phyloP scores from a whole-genome alignment of 2,888 invertebrate genomes.

The Gordius sp. region DNA sequence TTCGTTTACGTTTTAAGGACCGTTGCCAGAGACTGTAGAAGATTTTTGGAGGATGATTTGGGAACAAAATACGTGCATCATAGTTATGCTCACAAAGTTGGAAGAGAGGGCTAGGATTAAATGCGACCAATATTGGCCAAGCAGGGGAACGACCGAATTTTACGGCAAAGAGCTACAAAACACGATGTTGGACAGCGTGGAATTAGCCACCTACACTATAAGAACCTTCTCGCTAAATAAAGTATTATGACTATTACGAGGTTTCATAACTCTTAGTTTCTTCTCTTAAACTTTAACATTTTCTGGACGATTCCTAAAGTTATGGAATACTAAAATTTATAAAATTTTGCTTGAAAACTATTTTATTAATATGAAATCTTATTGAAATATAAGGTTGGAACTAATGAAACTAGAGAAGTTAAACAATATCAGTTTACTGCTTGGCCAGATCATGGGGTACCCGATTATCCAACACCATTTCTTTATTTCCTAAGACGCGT shows the following conservation, averaged over 20 bases:
- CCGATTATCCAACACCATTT: conserved; percentile 93
- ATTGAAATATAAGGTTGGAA: conserved; percentile 23
- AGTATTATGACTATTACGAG: too few species aligned
- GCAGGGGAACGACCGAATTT: conserved; percentile 60
- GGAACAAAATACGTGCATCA: conserved; percentile 72
- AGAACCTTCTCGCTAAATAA: conserved; percentile 66
- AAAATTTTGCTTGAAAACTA: too few species aligned
- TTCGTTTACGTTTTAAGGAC: conserved; percentile 43
- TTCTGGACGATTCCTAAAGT: too few species aligned
- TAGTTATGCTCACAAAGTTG: conserved; percentile 97
- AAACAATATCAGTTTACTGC: conserved; percentile 94
- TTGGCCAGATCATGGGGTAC: conserved; percentile 96
- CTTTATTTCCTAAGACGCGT: conserved; percentile 81
- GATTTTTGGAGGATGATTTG: conserved; percentile 99
- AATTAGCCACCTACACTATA: conserved; percentile 87
- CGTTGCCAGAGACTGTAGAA: conserved; percentile 76
- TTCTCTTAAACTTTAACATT: too few species aligned
- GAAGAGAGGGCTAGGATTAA: conserved; percentile 79
- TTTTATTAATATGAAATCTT: too few species aligned
- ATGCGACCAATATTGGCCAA: conserved; percentile 57
- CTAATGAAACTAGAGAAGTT: conserved; percentile 55
- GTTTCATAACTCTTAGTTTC: too few species aligned
- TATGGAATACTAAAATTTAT: too few species aligned
- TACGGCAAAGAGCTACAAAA: conserved; percentile 63
- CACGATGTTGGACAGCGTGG: conserved; percentile 71